Evolutionary conservation across 2,797 vertebrate species (phyloP).

Genomic region (Craterocephalus amniculus): DNA sequence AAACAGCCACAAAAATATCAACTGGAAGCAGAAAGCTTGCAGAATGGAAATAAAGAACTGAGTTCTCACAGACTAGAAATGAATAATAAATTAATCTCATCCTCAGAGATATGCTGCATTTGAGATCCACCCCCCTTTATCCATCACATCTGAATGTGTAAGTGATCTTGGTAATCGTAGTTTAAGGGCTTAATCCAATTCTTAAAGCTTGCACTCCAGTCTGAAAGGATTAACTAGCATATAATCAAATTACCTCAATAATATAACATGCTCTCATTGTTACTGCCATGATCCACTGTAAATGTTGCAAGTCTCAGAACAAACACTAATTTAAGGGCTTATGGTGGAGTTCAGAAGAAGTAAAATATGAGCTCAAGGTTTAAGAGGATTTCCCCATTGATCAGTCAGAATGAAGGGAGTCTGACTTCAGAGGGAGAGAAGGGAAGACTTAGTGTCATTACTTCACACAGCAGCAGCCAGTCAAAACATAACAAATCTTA

Average conservation of each 20-base stretch:
- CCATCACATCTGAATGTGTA: conserved; percentile 73
- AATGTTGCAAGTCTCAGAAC: conserved; percentile 73
- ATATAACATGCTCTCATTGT: conserved; percentile 76
- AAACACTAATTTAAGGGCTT: conserved; percentile 76
- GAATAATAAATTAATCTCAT: conserved; percentile 71
- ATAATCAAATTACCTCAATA: conserved; percentile 81
- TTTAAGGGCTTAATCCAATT: conserved; percentile 82
- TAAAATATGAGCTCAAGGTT: conserved; percentile 73
- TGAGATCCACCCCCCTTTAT: conserved; percentile 70
- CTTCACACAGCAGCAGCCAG: conserved; percentile 39
- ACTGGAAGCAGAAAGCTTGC: conserved; percentile 43
- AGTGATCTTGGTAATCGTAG: conserved; percentile 78
- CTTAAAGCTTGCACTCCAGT: conserved; percentile 74
- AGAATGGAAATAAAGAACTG: conserved; percentile 48
- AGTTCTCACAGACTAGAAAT: conserved; percentile 67
- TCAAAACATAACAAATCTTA: conserved; percentile 29
- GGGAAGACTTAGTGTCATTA: conserved; percentile 45
- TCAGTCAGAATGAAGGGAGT: conserved; percentile 51
- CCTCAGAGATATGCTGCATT: conserved; percentile 63
- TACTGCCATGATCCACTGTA: conserved; percentile 70
- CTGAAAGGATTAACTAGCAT: conserved; percentile 80
- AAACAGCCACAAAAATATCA: conserved; percentile 49
- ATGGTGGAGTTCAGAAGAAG: conserved; percentile 66
- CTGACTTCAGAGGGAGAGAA: conserved; percentile 42
- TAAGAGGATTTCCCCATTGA: conserved; percentile 76